Evolutionary conservation across 1,140 invertebrate genomes (phyloP), one percentile per base, ranked within the genome.

Genomic region (Trichoplusia ni): DNA sequence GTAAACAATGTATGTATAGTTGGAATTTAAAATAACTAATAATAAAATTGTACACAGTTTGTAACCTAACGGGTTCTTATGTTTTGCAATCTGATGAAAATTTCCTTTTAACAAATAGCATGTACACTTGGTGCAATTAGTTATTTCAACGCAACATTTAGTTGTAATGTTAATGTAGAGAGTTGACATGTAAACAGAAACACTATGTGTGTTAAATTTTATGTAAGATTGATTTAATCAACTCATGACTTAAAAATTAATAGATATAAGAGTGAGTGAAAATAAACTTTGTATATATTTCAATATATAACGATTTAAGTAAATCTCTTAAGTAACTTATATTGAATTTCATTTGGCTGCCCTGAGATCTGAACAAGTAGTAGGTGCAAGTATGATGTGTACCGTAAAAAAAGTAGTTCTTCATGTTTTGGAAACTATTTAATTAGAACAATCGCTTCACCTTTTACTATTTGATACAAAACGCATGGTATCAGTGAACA

Each of bases 281-380:
- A 77, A 82, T 79, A 83, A 83, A 88, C 79, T 79, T 80, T 88
- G 87, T 90, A 90, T 88, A 90, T 88, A 90, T 77, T 90, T 87
- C 81, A 84, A 73, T 81, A 87, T 89, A 90, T 84, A 85, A 86
- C 81, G 81, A 76, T 78, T 79, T 89, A 90, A 90, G 87, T 90
- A 89, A 90, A 90, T 82, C 80, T 89, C 87, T 87, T 86, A 89
- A 89, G 82, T 87, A 86, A 86, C 66, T 86, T 77, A 84, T 75
- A 62, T 66, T 80, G 85, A 73, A 80, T 84, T 89, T 85, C 84
- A 84, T 87, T 89, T 84, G 60, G 59, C 29, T 44, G 69, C 73
- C 80, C 77, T 80, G 81, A 86, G 83, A 86, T 86, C 84, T 89
- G 87, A 90, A 89, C 53, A 44, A 44, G 56, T 60, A 51, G 35